phyloP scores from a whole-genome alignment of 2,888 invertebrate genomes.

The Calliscelio sp. region DNA sequence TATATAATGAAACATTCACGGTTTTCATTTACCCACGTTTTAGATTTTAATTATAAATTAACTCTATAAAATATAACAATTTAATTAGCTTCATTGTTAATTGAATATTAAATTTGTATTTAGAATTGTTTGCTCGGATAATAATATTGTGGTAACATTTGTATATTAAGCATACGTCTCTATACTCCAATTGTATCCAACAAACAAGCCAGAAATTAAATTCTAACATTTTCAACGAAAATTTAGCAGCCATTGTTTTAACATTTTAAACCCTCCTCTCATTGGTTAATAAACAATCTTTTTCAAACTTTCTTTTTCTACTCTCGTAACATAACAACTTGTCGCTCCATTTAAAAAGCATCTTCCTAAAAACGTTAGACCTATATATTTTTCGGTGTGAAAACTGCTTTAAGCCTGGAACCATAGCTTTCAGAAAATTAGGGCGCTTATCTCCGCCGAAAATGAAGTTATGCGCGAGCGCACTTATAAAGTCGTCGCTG shows the following conservation, averaged over 20 bases:
- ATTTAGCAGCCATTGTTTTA: no score
- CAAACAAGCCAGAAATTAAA: not conserved
- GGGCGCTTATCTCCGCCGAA: slow-evolving; percentile 37
- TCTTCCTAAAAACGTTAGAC: not conserved
- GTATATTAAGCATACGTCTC: no score
- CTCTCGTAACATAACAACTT: no score
- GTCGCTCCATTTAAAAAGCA: not conserved
- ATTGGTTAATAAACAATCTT: no score
- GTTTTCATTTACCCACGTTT: no score
- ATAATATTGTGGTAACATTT: not conserved
- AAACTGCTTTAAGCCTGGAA: not conserved
- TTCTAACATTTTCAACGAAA: not conserved
- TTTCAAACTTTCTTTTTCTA: no score
- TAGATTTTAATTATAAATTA: no score
- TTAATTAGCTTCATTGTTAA: not conserved
- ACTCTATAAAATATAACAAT: not conserved
- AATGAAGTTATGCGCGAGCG: slow-evolving; percentile 50
- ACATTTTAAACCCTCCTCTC: no score
- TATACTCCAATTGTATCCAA: no score
- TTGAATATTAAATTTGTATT: not conserved
- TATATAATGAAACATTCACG: no score
- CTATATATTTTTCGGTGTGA: slow-evolving; percentile 2
- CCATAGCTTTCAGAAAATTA: slow-evolving; percentile 40
- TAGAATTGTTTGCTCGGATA: not conserved
- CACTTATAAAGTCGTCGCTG: slow-evolving; percentile 54